Conservation (phyloP, 2,113 vertebrate genomes). For the Coptodon rendalli region DNA sequence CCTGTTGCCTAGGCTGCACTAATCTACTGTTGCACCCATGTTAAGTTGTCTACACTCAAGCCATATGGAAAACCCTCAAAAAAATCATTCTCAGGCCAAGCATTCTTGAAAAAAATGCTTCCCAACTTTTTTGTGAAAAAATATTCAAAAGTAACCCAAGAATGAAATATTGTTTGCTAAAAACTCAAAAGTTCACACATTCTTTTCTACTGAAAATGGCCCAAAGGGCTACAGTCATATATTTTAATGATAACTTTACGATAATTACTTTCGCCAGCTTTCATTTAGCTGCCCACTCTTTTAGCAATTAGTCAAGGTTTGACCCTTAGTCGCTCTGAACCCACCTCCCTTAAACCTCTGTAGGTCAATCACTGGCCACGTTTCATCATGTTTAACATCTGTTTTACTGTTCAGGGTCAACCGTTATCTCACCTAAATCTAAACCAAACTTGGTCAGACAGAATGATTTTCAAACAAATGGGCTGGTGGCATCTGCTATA, state of each 20-base stretch:
- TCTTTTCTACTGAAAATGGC: not conserved
- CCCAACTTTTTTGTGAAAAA: not conserved
- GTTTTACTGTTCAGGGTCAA: constrained; percentile 44
- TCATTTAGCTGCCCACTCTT: constrained; percentile 10
- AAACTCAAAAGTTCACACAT: not conserved
- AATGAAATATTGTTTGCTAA: not conserved
- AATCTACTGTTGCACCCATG: not conserved
- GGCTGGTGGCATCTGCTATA: not conserved
- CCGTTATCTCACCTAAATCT: constrained; percentile 31
- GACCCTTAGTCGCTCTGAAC: constrained; percentile 6
- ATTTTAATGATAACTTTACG: not conserved
- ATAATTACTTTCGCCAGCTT: not conserved
- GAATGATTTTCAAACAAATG: not conserved
- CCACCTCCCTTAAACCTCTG: not conserved
- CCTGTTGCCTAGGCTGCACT: not conserved
- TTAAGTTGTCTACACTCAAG: not conserved
- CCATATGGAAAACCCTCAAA: not conserved
- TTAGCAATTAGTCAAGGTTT: constrained; percentile 40
- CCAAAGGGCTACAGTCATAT: not conserved
- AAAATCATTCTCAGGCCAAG: not conserved
- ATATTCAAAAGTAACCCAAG: not conserved
- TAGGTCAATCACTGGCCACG: constrained; percentile 16
- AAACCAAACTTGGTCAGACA: not conserved
- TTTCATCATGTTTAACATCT: constrained; percentile 55
- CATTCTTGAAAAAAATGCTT: not conserved